phyloP scores from a whole-genome alignment of 2,888 invertebrate species.

The Chaitophorus viminalis region DNA sequence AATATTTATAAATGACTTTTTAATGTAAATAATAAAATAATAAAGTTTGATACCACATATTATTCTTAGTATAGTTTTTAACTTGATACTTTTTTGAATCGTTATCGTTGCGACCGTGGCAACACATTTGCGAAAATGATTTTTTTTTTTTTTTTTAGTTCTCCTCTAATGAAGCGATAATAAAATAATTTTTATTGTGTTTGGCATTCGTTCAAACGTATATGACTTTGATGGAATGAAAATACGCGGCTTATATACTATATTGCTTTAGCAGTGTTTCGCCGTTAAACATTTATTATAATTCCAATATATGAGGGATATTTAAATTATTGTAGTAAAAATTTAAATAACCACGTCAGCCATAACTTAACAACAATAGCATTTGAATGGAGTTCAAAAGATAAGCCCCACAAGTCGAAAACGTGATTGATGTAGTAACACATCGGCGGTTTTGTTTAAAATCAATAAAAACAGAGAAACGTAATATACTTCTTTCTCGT shows the following conservation, averaged over 20 bases:
- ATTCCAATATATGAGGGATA: slow-evolving; percentile 31
- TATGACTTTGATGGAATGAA: slow-evolving; percentile 56
- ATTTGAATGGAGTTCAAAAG: slow-evolving; percentile 5
- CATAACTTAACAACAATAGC: slow-evolving; percentile 23
- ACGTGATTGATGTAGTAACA: background rate
- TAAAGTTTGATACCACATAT: slow-evolving; percentile 11
- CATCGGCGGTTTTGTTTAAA: background rate
- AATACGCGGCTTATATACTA: slow-evolving; percentile 5
- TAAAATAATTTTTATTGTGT: slow-evolving; percentile 53
- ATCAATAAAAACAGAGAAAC: background rate
- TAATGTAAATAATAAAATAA: background rate
- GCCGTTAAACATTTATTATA: slow-evolving; percentile 51
- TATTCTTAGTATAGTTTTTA: slow-evolving; percentile 10
- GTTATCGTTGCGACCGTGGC: slow-evolving; percentile 29
- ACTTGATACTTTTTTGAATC: slow-evolving; percentile 29
- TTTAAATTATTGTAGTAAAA: slow-evolving; percentile 41
- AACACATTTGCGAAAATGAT: slow-evolving; percentile 38
- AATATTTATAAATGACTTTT: background rate
- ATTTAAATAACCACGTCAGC: slow-evolving; percentile 27
- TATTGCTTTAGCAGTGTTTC: slow-evolving; percentile 11
- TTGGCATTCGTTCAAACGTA: slow-evolving; percentile 56
- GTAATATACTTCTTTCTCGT: background rate
- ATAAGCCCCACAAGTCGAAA: slow-evolving; percentile 42
- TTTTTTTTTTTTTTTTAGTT: slow-evolving; percentile 34
- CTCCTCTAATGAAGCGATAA: slow-evolving; percentile 54